Conservation (phyloP, 1,140 invertebrate genomes). For the Schmidtea mediterranea region DNA sequence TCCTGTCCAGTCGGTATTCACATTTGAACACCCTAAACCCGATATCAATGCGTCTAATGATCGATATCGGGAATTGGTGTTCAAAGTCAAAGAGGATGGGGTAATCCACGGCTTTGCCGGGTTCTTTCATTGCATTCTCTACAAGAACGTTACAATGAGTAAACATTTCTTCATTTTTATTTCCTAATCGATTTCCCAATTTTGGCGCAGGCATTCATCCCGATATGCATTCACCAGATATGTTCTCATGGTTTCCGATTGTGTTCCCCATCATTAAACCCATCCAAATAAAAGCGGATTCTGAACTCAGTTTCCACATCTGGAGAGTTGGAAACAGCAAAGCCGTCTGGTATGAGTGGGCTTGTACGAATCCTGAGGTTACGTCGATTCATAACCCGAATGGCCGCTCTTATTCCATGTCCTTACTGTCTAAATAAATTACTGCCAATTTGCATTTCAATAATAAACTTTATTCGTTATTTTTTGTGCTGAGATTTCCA, state of each 20-base stretch:
- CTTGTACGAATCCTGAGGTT: conserved; percentile 36
- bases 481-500: no score
- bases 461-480: no score
- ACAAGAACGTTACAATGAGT: conserved; percentile 53
- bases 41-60: conserved; percentile 29
- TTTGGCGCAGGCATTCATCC: conserved; percentile 50
- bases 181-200: conserved; percentile 5
- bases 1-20: conserved; percentile 48
- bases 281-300: conserved; percentile 36
- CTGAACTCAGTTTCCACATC: conserved; percentile 47
- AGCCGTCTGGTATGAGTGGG: conserved; percentile 78
- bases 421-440: conserved; percentile 27
- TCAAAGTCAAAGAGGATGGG: conserved; percentile 41
- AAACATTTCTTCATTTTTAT: conserved; percentile 10
- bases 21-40: conserved; percentile 55
- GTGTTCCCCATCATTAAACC: conserved; percentile 56
- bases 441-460: no score
- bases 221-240: conserved; percentile 50
- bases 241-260: conserved; percentile 92
- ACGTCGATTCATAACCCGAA: conserved; percentile 42
- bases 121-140: conserved; percentile 66
- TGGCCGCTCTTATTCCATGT: conserved; percentile 39
- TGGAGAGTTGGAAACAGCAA: conserved; percentile 43
- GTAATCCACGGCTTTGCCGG: conserved; percentile 72
- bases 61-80: conserved; percentile 40